Conservation (phyloP, 2,113 vertebrate genomes). For the Ictalurus punctatus region DNA sequence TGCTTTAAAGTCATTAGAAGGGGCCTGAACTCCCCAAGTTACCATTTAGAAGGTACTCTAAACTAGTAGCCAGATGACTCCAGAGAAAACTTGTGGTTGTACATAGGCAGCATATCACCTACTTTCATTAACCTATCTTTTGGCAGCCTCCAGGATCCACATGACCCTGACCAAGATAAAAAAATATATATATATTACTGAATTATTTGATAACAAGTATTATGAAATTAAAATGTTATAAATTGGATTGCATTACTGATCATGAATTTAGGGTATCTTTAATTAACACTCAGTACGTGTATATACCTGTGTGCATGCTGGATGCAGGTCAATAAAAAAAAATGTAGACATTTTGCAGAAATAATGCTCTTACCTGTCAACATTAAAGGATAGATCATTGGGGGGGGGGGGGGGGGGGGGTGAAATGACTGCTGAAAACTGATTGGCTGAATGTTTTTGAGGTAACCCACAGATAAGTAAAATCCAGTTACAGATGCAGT, state of each 20-base stretch:
- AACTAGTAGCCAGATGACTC: background rate
- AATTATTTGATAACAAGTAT: background rate
- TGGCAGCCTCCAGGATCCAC: background rate
- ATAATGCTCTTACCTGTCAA: too few species aligned
- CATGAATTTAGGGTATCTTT: background rate
- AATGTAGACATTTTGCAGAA: too few species aligned
- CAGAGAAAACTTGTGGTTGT: background rate
- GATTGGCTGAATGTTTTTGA: too few species aligned
- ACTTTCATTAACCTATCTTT: background rate
- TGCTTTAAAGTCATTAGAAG: background rate
- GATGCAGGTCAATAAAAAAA: background rate
- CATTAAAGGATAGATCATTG: too few species aligned
- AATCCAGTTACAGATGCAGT: too few species aligned
- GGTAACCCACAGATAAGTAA: too few species aligned
- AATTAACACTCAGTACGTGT: background rate
- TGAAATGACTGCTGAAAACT: too few species aligned
- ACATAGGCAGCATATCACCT: background rate
- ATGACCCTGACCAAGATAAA: background rate
- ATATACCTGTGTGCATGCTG: background rate
- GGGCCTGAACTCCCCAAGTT: background rate
- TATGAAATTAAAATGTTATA: background rate
- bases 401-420: too few species aligned
- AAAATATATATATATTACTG: background rate
- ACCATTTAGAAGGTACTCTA: background rate
- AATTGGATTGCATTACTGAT: background rate